phyloP scores from a whole-genome alignment of 35 echinoderm and acorn worm species.

The Anneissia japonica region DNA sequence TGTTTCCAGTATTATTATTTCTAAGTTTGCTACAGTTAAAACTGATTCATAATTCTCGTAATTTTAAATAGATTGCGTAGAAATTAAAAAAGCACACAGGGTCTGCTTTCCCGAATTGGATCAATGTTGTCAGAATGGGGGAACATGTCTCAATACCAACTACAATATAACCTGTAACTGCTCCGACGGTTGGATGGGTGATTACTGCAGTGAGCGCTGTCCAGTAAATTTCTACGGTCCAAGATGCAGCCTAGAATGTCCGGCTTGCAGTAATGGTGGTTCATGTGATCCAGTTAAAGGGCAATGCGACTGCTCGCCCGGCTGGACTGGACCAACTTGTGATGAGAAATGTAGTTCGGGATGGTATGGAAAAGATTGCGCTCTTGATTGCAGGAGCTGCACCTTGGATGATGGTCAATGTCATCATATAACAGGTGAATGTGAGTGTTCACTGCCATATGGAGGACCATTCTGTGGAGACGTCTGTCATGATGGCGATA shows the following conservation, averaged over 20 bases:
- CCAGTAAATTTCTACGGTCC: not conserved
- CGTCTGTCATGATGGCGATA: not conserved
- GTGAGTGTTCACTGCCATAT: not conserved
- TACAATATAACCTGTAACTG: conserved; percentile 40
- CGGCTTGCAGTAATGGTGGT: not conserved
- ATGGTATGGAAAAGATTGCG: not conserved
- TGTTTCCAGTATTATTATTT: too few species aligned
- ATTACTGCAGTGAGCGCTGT: conserved; percentile 39
- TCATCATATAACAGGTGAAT: not conserved
- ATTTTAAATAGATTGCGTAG: too few species aligned
- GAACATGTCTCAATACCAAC: conserved; percentile 11
- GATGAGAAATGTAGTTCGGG: not conserved
- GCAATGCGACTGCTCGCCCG: not conserved
- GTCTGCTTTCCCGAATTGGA: too few species aligned
- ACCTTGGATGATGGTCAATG: not conserved
- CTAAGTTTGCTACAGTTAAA: too few species aligned
- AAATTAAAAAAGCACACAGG: too few species aligned
- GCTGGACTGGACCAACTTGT: not conserved
- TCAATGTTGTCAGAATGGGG: conserved; percentile 40
- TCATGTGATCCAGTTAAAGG: not conserved
- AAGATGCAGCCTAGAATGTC: not conserved
- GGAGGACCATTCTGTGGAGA: not conserved
- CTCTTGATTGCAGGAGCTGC: not conserved
- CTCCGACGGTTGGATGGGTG: conserved; percentile 44
- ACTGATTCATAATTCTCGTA: too few species aligned